Evolutionary conservation across 2,888 invertebrate species (phyloP), one percentile per base, ranked within the genome.

Genomic region (Ectemnius cavifrons): DNA sequence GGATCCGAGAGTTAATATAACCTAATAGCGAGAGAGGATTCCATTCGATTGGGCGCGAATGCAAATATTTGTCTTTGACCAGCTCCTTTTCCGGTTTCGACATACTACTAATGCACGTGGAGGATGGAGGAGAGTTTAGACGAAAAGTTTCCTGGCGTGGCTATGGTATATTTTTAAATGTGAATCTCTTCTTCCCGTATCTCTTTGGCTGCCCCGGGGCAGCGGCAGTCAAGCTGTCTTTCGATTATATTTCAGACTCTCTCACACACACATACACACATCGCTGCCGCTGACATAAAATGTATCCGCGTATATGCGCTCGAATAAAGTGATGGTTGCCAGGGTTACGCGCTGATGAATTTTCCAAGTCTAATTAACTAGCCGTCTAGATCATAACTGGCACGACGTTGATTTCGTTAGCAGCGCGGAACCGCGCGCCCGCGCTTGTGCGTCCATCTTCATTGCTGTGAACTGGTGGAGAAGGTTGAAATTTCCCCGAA

Each of bases 141-240:
- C 2, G 23, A 56, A 58, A 14, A n/a, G 14, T 6, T 18, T 27
- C 27, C 61, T 45, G 37, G 28, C 28, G n/a, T n/a, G 61, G 37
- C 47, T 37, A 18, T 3, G 37, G 80, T 75, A 75, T 82, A 84
- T 83, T 83, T 84, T 83, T 82, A 82, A 84, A 81, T 79, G 75
- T 75, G 77, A 82, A 82, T 79, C 77, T 80, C 83, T 81, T 73
- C 73, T 74, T 59, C 57, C 73, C 75, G 71, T 77, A 68, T 74
- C 68, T 16, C 66, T 16, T 72, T 16, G 68, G 46, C 47, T 23
- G 61, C 37, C 56, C 67, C 52, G 6, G 3, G 8, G 56, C 16
- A 65, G 73, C 78, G 16, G 16, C 4, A 52, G 52, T 14, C 14
- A 52, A 16, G 14, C 16, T 52, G n/a, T 14, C 16, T 52, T 6